Conservation (phyloP, 1,140 invertebrate genomes). For the Anastrepha obliqua region DNA sequence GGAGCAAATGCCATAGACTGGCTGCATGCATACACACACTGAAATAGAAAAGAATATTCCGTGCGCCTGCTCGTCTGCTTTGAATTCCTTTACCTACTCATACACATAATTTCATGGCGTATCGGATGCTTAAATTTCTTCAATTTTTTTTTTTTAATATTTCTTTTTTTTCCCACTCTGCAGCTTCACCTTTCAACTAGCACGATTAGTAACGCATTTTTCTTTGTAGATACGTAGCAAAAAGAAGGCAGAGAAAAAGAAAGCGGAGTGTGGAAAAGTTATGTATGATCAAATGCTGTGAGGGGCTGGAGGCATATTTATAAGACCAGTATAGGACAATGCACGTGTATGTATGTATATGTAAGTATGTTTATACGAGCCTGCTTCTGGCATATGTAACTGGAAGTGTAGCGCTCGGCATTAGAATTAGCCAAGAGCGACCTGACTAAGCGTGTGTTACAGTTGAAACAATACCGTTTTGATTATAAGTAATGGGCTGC, state of each 20-base stretch:
- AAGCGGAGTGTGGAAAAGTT: slow-evolving; percentile 5
- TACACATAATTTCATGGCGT: not conserved
- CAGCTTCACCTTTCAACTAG: slow-evolving; percentile 31
- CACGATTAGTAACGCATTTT: slow-evolving; percentile 51
- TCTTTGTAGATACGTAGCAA: not conserved
- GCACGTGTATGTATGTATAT: not conserved
- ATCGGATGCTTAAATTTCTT: slow-evolving; percentile 30
- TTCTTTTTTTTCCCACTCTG: not conserved
- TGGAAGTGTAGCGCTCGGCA: not conserved
- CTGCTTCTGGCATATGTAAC: not conserved
- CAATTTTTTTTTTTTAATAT: not conserved
- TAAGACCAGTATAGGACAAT: not conserved
- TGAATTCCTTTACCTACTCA: slow-evolving; percentile 1
- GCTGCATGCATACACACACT: not conserved
- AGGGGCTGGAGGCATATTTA: not conserved
- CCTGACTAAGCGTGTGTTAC: slow-evolving; percentile 4
- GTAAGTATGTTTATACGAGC: not conserved
- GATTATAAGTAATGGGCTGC: slow-evolving; percentile 25
- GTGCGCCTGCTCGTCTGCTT: slow-evolving; percentile 35
- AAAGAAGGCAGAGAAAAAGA: not conserved
- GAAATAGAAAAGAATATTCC: not conserved
- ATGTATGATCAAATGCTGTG: slow-evolving; percentile 15
- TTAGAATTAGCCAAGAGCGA: not conserved
- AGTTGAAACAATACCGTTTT: slow-evolving; percentile 46
- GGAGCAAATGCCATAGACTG: not conserved